Evolutionary conservation across 2,113 vertebrate species (phyloP).

Genomic region (Thomomys bottae): DNA sequence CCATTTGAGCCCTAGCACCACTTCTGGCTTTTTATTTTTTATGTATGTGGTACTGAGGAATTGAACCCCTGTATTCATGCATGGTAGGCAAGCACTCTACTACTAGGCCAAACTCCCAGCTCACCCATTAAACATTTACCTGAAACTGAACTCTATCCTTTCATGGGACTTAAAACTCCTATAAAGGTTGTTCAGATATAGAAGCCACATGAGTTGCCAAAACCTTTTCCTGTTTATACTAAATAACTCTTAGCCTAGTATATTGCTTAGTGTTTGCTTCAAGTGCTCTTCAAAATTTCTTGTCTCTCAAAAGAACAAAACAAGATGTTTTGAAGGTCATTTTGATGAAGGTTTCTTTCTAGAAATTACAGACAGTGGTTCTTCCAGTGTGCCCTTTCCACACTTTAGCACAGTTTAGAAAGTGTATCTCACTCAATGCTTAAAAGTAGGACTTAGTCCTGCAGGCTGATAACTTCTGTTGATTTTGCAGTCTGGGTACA

Average conservation of each 20-base stretch:
- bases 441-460: neutral
- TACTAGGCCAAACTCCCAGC: too few relatives aligned
- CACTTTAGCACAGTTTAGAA: neutral
- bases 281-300: neutral
- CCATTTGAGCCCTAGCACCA: too few relatives aligned
- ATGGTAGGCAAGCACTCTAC: too few relatives aligned
- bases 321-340: neutral
- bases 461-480: too few relatives aligned
- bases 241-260: neutral
- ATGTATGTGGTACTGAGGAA: too few relatives aligned
- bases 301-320: neutral
- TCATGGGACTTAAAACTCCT: neutral
- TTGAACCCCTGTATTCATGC: too few relatives aligned
- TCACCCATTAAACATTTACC: slow-evolving; percentile 16
- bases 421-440: neutral
- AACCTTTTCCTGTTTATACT: neutral
- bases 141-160: neutral
- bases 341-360: neutral
- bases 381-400: neutral
- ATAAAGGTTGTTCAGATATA: neutral
- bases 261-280: neutral
- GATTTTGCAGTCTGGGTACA: too few relatives aligned
- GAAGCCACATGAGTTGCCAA: neutral
- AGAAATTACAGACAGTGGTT: neutral
- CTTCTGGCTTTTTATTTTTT: too few relatives aligned